These are phyloP conservation scores for Lacerta viridis DNA, from an alignment of 2,797 vertebrate genomes.

Conservation along the genomic window DNA sequence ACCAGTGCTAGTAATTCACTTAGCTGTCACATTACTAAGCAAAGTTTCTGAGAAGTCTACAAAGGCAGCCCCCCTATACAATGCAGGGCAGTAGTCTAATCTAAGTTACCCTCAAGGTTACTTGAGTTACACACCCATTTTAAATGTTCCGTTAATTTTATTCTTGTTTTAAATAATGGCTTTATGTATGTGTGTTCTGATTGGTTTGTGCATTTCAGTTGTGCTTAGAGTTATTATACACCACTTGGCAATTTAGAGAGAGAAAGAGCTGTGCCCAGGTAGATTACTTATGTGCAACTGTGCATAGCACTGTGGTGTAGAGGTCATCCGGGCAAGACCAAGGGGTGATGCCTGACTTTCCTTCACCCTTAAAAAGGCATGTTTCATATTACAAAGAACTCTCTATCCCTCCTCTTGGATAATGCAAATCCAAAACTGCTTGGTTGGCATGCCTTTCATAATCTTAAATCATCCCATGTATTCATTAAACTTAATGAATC, in stretches of 20 bases:
- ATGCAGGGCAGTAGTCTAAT: neutral
- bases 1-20: too few species aligned
- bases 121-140: too few species aligned
- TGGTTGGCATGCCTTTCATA: slow-evolving; percentile 13
- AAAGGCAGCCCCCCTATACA: neutral
- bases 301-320: neutral
- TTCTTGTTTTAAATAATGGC: too few species aligned
- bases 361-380: neutral
- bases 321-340: neutral
- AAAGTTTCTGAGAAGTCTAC: neutral
- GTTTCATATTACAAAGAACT: neutral
- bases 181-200: too few species aligned
- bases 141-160: too few species aligned
- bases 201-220: too few species aligned
- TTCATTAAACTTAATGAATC: slow-evolving; percentile 48
- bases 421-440: slow-evolving; percentile 31
- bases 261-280: too few species aligned
- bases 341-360: neutral
- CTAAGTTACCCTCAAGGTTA: too few species aligned
- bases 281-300: neutral
- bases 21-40: neutral
- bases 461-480: slow-evolving; percentile 25
- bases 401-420: neutral
- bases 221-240: too few species aligned
- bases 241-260: too few species aligned